A percentile compares a stretch with the other conserved stretches of the same genome.
phyloP scores from a whole-genome alignment of 2,888 invertebrate species.

The Lamellibrachia columna region DNA sequence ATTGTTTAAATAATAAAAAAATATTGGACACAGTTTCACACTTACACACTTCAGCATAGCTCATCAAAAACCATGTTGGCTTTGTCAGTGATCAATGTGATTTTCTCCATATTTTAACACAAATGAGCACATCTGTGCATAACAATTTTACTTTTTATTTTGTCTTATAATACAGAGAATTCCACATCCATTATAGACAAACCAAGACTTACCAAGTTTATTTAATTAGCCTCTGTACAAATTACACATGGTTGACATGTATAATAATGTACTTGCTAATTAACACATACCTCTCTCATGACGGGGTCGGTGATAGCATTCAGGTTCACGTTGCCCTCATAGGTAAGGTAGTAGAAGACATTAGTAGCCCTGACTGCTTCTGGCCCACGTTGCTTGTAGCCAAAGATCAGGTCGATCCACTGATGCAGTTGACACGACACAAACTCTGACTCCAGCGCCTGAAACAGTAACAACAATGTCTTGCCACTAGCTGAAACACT shows the following conservation, averaged over 20 bases:
- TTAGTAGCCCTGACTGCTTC: slow-evolving; percentile 97
- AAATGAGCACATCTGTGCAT: no score
- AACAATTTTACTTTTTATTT: no score
- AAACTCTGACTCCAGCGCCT: slow-evolving; percentile 97
- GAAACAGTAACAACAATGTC: slow-evolving; percentile 30
- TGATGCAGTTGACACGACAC: slow-evolving; percentile 99
- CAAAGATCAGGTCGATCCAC: slow-evolving; percentile 99
- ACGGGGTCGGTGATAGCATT: slow-evolving; percentile 89
- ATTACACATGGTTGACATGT: neutral
- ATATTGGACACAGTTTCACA: no score
- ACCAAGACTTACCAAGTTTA: no score
- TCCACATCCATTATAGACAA: no score
- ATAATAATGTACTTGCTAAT: neutral
- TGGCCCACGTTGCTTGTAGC: slow-evolving; percentile 98
- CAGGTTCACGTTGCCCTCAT: slow-evolving; percentile 95
- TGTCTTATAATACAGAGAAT: no score
- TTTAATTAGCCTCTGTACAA: neutral
- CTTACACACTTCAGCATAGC: no score
- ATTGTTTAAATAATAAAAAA: no score
- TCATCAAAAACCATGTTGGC: no score
- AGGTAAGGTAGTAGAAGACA: slow-evolving; percentile 99
- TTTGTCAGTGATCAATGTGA: no score
- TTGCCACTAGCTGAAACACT: neutral
- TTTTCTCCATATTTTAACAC: no score
- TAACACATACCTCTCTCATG: slow-evolving; percentile 78